Percentiles rank a stretch among this genome's conserved stretches.
phyloP scores from a whole-genome alignment of 2,113 vertebrate genomes.

The Psilopogon haemacephalus region DNA sequence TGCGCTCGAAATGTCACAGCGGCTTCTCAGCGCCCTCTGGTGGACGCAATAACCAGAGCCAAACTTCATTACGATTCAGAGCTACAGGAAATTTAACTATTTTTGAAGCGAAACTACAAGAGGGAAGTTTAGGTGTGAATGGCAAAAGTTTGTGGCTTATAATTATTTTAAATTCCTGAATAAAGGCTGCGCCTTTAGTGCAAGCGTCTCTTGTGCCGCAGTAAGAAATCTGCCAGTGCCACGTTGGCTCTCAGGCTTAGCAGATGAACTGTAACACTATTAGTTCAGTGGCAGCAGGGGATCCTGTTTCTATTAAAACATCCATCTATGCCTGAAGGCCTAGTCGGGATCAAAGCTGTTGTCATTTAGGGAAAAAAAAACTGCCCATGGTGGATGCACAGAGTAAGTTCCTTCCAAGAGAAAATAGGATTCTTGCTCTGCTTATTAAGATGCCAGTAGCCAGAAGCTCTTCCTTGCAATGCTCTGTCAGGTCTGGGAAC shows the following conservation, averaged over 20 bases:
- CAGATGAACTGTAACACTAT: neutral
- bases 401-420: neutral
- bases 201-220: neutral
- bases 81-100: neutral
- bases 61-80: neutral
- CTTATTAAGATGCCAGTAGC: neutral
- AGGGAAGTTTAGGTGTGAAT: neutral
- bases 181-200: neutral
- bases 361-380: neutral
- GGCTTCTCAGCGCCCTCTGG: slow-evolving; percentile 43
- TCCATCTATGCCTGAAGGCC: neutral
- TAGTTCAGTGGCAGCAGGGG: neutral
- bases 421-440: neutral
- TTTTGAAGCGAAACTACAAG: neutral
- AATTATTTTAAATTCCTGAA: neutral
- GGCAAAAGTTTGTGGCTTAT: neutral
- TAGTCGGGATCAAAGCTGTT: neutral
- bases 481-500: neutral
- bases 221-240: neutral
- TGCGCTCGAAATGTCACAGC: neutral
- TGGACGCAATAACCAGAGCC: neutral
- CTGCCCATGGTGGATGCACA: neutral
- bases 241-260: neutral
- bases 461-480: neutral
- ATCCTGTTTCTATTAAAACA: neutral